A percentile compares a stretch with the other conserved stretches of the same genome.
Conservation (phyloP, 2,797 vertebrate genomes). For the Neosalanx taihuensis region DNA sequence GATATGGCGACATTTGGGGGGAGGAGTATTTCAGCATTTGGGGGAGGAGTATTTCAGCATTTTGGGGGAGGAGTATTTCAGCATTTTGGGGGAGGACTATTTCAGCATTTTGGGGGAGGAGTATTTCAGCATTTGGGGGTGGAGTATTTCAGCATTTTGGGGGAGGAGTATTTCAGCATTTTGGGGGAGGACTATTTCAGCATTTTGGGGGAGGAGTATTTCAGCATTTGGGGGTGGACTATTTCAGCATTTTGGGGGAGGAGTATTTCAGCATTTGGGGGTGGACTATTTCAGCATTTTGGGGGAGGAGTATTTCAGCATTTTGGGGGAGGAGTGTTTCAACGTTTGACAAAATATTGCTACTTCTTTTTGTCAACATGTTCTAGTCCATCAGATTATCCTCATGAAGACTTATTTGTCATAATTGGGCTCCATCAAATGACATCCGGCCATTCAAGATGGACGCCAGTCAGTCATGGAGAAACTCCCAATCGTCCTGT, state of each 20-base stretch:
- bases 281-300: constrained; percentile 1
- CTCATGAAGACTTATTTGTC: constrained; percentile 27
- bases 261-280: neutral
- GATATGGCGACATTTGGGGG: constrained; percentile 1
- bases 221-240: no score
- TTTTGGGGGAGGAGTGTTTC: neutral
- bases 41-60: neutral
- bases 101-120: neutral
- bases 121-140: no score
- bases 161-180: neutral
- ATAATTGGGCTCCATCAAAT: constrained; percentile 19
- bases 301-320: neutral
- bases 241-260: neutral
- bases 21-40: neutral
- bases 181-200: no score
- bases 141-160: no score
- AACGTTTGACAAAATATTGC: constrained; percentile 40
- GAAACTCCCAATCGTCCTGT: neutral
- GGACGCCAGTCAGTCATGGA: neutral
- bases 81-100: neutral
- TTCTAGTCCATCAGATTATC: neutral
- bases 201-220: neutral
- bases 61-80: neutral
- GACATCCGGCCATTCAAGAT: constrained; percentile 38
- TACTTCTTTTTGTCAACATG: constrained; percentile 18